Evolutionary conservation across 2,888 invertebrate genomes (phyloP), one percentile per base, ranked within the genome.

Genomic region (Ischnus inquisitorius): DNA sequence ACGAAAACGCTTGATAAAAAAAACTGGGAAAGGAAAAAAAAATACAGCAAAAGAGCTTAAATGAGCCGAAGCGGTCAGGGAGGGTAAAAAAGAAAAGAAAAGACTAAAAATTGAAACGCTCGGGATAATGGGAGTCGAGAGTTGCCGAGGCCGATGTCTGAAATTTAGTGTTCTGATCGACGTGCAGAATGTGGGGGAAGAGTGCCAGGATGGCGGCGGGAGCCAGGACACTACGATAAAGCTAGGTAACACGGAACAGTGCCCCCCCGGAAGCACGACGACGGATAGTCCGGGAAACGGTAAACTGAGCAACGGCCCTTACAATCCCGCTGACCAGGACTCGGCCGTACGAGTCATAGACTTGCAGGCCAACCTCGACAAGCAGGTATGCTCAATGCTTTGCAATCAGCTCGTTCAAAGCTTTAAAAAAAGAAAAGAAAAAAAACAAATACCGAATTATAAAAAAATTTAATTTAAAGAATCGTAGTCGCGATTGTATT

Each of bases 351-450:
- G 95, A 95, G 95, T 97, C 91, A 95, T 96, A 92, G 97, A 97
- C 94, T 96, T 97, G 90, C 97, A 97, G 95, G 96, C 96, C 93
- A 97, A 97, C 90, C 95, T 97, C 94, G 97, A 97, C 94, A 97
- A 97, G 94, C 98, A 98, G 96, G 97, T 97, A 93, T 89, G 89
- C 80, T 78, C 16, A 19, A 22, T 34, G 77, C 82, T 79, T 78
- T 75, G 69, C 62, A 74, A 54, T 46, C 43, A 39, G 43, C 65
- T 46, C 60, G 39, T 51, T 48, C 43, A 39, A 65, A 43, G 48
- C 39, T 62, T 34, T 6, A 34, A 34, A 51, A 68, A 48, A 34
- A 46, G 43, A n/a, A 16, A 39, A 64, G 39, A 3, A 51, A 62
- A 48, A 46, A 68, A 54, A 76, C 6, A 4, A 64, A 1, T 0